Evolutionary conservation across 2,888 invertebrate species (phyloP), one percentile per base, ranked within the genome.

Genomic region (Meta bourneti): DNA sequence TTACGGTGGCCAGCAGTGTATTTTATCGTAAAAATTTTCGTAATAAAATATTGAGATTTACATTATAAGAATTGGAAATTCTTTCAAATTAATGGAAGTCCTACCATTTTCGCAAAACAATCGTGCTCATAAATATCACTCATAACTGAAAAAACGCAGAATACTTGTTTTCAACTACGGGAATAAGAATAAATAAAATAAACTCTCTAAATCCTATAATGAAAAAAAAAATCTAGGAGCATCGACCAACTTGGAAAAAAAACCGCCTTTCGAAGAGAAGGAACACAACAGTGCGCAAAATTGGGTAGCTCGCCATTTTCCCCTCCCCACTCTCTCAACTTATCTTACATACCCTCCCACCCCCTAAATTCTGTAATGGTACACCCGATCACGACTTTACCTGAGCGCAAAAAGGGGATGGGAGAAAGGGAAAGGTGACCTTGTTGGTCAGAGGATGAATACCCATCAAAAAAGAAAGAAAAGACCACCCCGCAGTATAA

Each of bases 361-460:
- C 79, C 81, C 89, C 75, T 11, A 75, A 72, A 70, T 69, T 16
- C 20, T 4, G 70, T 61, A 89, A 89, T 89, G 89, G 89, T 77
- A 34, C 69, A 77, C 54, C 75, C 82, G 77, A 69, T 89, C 89
- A 82, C 89, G 89, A 89, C 77, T 89, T 77, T 70, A 82, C 77
- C 89, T 89, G 77, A n/a, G 48, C 80, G 71, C 51, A 80, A 71
- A 87, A 87, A 19, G 79, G 52, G 79, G 69, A 70, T 16, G 48
- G 51, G 49, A 61, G 54, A 16, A 49, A 87, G 71, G 72, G 49
- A n/a, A 85, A 87, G 87, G 89, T 89, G 89, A 89, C 89, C 89
- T 89, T 83, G 75, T 34, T 77, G 83, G 89, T 82, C 89, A 82
- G 70, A 77, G 49, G 78, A 69, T 52, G 19, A 74, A 75, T 61